A percentile compares a stretch with the other conserved stretches of the same genome.
phyloP scores from a whole-genome alignment of 2,113 vertebrate species.

The Pseudorectes ferrugineus region DNA sequence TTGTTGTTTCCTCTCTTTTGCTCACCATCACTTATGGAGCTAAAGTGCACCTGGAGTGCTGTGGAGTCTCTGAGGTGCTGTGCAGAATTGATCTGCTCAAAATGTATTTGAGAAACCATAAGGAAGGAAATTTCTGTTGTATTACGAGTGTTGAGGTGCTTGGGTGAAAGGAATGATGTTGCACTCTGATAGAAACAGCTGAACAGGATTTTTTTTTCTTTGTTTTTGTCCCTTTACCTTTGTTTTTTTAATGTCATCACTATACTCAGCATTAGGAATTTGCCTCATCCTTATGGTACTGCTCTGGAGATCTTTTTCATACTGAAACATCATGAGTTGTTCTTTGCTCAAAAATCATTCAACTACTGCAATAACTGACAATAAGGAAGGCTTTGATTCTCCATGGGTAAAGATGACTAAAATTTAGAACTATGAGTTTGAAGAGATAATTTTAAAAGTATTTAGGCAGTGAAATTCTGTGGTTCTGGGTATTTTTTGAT shows the following conservation, averaged over 20 bases:
- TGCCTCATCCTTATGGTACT: neutral
- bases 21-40: neutral
- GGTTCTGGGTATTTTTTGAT: neutral
- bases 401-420: neutral
- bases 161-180: neutral
- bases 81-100: neutral
- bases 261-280: neutral
- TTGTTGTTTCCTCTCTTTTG: neutral
- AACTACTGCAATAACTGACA: neutral
- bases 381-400: neutral
- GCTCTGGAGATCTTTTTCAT: slow-evolving; percentile 3
- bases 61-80: neutral
- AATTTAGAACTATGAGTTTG: neutral
- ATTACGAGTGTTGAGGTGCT: neutral
- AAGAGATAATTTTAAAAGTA: neutral
- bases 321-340: neutral
- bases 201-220: neutral
- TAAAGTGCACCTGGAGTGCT: neutral
- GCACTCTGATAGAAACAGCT: neutral
- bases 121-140: neutral
- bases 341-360: neutral
- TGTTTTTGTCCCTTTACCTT: neutral
- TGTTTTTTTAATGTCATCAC: neutral
- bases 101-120: neutral
- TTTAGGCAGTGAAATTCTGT: neutral